phyloP scores from a whole-genome alignment of 2,888 invertebrate genomes.

The Tachystola acroxantha region DNA sequence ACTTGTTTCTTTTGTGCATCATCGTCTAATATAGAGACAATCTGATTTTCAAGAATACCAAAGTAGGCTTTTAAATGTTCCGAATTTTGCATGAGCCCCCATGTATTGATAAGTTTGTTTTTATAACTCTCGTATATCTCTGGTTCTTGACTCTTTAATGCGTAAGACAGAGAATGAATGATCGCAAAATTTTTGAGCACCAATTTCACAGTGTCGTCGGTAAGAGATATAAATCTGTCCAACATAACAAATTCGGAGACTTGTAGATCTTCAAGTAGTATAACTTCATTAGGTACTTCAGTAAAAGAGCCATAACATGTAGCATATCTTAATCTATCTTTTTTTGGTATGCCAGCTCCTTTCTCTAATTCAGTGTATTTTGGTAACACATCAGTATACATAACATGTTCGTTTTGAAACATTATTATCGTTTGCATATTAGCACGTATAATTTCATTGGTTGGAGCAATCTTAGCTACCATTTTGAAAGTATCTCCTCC shows the following conservation, averaged over 20 bases:
- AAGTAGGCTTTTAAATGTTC: slow-evolving; percentile 1
- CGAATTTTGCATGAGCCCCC: slow-evolving; percentile 1
- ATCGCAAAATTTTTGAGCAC: slow-evolving; percentile 27
- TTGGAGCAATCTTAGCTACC: slow-evolving; percentile 32
- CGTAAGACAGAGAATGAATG: slow-evolving; percentile 32
- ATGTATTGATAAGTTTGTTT: slow-evolving; percentile 15
- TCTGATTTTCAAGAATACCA: slow-evolving; percentile 3
- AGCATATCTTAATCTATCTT: slow-evolving; percentile 26
- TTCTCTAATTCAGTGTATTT: slow-evolving; percentile 26
- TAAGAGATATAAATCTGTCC: slow-evolving; percentile 19
- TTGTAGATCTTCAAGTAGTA: slow-evolving; percentile 38
- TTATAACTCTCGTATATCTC: slow-evolving; percentile 16
- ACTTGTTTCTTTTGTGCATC: neutral
- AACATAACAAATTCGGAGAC: slow-evolving; percentile 23
- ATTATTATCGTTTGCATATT: slow-evolving; percentile 12
- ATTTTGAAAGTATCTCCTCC: slow-evolving; percentile 22
- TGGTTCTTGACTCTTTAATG: slow-evolving; percentile 26
- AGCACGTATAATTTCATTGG: slow-evolving; percentile 15
- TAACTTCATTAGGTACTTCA: slow-evolving; percentile 30
- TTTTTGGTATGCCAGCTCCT: slow-evolving; percentile 19
- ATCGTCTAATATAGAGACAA: neutral
- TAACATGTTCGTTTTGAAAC: slow-evolving; percentile 30
- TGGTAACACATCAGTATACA: slow-evolving; percentile 30
- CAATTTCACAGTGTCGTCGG: slow-evolving; percentile 16
- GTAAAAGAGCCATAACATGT: slow-evolving; percentile 27